phyloP scores from a whole-genome alignment of 2,888 invertebrate genomes.

The Theodoxus fluviatilis region DNA sequence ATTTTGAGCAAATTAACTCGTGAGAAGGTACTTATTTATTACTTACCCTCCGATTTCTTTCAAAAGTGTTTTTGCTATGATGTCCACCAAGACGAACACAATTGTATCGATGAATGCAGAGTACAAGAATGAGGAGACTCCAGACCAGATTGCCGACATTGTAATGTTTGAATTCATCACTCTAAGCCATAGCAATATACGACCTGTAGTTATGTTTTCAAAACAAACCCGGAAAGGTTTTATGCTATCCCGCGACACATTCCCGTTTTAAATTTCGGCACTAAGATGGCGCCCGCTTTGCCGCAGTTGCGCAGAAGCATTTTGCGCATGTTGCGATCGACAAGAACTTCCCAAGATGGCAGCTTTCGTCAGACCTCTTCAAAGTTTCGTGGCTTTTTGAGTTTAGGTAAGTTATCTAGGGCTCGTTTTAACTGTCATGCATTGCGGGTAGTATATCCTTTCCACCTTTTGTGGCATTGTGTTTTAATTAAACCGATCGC shows the following conservation, averaged over 20 bases:
- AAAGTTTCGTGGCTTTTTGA: constrained; percentile 20
- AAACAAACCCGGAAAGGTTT: not conserved
- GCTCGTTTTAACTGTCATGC: not conserved
- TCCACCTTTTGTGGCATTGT: too few relatives aligned
- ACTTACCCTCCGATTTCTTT: constrained; percentile 51
- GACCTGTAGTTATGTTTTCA: not conserved
- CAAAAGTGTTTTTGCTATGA: constrained; percentile 46
- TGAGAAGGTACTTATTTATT: constrained; percentile 36
- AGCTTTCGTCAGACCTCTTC: constrained; percentile 35
- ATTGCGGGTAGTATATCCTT: too few relatives aligned
- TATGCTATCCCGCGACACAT: not conserved
- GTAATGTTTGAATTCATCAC: too few relatives aligned
- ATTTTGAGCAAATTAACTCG: not conserved
- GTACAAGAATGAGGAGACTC: constrained; percentile 34
- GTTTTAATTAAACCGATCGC: too few relatives aligned
- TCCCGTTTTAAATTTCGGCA: constrained; percentile 41
- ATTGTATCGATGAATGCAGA: constrained; percentile 45
- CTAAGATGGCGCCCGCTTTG: constrained; percentile 42
- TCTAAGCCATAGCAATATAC: too few relatives aligned
- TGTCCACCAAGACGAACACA: constrained; percentile 51
- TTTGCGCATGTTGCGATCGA: constrained; percentile 8
- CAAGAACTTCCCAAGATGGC: constrained; percentile 43
- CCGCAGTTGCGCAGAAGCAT: constrained; percentile 27
- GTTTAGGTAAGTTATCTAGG: not conserved
- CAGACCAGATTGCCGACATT: constrained; percentile 37